A percentile compares a stretch with the other conserved stretches of the same genome.
phyloP scores from a whole-genome alignment of 1,140 invertebrate genomes.

The Neuroterus valhalla region DNA sequence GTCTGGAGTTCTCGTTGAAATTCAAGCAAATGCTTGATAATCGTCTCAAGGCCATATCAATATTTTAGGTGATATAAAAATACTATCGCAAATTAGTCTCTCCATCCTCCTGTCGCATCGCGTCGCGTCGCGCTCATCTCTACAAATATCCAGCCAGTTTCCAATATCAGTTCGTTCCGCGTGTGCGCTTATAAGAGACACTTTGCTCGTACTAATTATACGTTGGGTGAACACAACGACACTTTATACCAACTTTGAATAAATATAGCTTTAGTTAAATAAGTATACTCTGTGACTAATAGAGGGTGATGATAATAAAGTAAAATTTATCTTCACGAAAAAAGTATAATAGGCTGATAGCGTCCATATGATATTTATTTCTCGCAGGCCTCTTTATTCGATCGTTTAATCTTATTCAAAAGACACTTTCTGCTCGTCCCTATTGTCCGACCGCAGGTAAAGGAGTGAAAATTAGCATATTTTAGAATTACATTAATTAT shows the following conservation, averaged over 20 bases:
- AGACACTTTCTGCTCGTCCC: constrained; percentile 12
- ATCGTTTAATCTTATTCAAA: constrained; percentile 20
- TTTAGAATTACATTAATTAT: constrained; percentile 42
- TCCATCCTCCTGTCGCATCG: neutral
- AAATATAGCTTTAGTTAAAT: too few relatives aligned
- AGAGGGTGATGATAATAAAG: too few relatives aligned
- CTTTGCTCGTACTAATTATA: constrained; percentile 17
- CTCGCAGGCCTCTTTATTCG: neutral
- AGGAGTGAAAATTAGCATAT: constrained; percentile 40
- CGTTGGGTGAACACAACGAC: neutral
- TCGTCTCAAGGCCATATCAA: constrained; percentile 15
- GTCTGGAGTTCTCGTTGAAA: neutral
- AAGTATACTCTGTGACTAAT: too few relatives aligned
- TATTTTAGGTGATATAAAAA: neutral
- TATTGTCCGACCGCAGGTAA: constrained; percentile 22
- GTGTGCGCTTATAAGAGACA: constrained; percentile 26
- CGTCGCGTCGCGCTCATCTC: too few relatives aligned
- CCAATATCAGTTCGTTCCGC: constrained; percentile 27
- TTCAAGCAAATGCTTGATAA: neutral
- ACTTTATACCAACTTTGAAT: too few relatives aligned
- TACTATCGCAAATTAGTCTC: constrained; percentile 4
- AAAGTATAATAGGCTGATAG: too few relatives aligned
- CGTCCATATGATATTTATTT: too few relatives aligned
- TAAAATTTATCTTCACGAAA: too few relatives aligned
- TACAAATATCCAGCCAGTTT: neutral